Conservation (phyloP, 2,888 invertebrate species). For the Octodonta nipae region DNA sequence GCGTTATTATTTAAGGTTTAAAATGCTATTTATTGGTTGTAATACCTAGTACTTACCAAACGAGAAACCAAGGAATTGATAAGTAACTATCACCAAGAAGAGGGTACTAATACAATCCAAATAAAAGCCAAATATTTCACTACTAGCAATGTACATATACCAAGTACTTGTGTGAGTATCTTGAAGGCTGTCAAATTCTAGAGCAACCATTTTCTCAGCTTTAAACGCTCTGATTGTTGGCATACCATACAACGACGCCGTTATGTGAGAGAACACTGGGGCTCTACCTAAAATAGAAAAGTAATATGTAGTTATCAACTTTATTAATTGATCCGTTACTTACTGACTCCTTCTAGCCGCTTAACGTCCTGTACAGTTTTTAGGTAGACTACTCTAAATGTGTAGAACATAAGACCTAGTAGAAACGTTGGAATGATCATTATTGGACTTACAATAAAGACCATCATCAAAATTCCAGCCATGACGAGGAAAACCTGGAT, state of each 20-base stretch:
- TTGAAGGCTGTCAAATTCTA: constrained; percentile 62
- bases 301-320: background rate
- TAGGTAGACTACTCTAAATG: constrained; percentile 52
- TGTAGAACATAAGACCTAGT: constrained; percentile 48
- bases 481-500: constrained; percentile 53
- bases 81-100: constrained; percentile 47
- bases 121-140: constrained; percentile 51
- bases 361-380: constrained; percentile 58
- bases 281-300: constrained; percentile 49
- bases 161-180: constrained; percentile 52
- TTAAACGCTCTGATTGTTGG: constrained; percentile 71
- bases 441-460: constrained; percentile 55
- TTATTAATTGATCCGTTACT: constrained; percentile 12
- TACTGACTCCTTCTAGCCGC: constrained; percentile 43
- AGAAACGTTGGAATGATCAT: constrained; percentile 48
- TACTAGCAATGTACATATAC: constrained; percentile 44
- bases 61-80: constrained; percentile 47
- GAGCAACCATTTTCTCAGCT: constrained; percentile 55
- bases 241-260: constrained; percentile 73
- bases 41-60: constrained; percentile 40
- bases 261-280: constrained; percentile 81
- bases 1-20: too few species aligned
- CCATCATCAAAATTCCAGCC: constrained; percentile 56
- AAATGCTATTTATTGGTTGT: too few species aligned
- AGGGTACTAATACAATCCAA: constrained; percentile 46